phyloP scores from a whole-genome alignment of 1,140 invertebrate genomes.

The Leptinotarsa undecemlineata region DNA sequence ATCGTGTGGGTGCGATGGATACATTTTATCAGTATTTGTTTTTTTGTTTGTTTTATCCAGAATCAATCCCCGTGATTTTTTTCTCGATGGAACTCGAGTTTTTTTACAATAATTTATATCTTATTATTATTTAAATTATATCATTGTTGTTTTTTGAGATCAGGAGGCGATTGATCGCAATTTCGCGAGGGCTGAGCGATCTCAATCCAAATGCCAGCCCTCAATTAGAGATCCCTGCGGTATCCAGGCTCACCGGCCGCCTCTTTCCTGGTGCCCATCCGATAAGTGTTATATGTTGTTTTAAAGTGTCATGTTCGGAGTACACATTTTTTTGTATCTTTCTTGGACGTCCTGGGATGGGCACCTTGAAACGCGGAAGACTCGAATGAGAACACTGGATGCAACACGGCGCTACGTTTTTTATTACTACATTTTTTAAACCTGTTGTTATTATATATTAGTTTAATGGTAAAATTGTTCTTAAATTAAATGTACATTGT shows the following conservation, averaged over 20 bases:
- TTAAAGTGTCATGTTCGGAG: constrained; percentile 47
- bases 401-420: constrained; percentile 29
- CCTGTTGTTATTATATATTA: constrained; percentile 69
- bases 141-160: constrained; percentile 42
- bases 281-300: constrained; percentile 51
- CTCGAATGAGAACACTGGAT: constrained; percentile 14
- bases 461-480: constrained; percentile 67
- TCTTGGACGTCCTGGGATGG: constrained; percentile 48
- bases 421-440: constrained; percentile 44
- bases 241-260: constrained; percentile 18
- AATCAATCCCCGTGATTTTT: constrained; percentile 13
- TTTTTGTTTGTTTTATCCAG: not conserved
- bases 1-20: not conserved
- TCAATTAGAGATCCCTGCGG: constrained; percentile 31
- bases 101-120: constrained; percentile 40
- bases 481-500: constrained; percentile 71
- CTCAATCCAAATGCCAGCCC: constrained; percentile 47
- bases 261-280: constrained; percentile 39
- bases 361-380: constrained; percentile 30
- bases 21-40: not conserved
- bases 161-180: constrained; percentile 44
- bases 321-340: constrained; percentile 54
- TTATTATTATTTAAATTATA: constrained; percentile 45
- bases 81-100: constrained; percentile 23
- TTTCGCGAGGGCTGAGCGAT: constrained; percentile 48